Percentiles rank a stretch among this genome's conserved stretches.
Conservation (phyloP, 2,113 vertebrate species). For the Heterochromis multidens region DNA sequence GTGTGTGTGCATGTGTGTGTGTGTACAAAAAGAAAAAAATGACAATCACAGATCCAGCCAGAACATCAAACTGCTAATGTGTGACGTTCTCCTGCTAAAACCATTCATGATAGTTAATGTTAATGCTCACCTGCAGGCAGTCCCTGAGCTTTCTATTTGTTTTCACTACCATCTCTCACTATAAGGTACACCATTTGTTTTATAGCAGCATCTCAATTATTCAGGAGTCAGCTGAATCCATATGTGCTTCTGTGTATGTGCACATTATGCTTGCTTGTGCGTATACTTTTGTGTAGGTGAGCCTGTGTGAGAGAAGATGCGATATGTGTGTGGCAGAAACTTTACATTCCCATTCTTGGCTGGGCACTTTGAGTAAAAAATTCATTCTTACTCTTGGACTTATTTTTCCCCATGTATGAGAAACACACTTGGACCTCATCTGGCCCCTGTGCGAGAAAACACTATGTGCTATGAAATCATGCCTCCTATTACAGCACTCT, state of each 20-base stretch:
- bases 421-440: conserved; percentile 9
- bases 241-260: neutral
- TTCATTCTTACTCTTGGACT: neutral
- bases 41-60: conserved; percentile 22
- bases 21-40: neutral
- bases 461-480: neutral
- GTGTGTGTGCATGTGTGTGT: neutral
- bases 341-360: conserved; percentile 13
- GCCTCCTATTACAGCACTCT: conserved; percentile 4
- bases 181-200: conserved; percentile 47
- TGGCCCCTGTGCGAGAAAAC: conserved; percentile 20
- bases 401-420: conserved; percentile 6
- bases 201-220: conserved; percentile 73
- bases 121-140: conserved; percentile 50
- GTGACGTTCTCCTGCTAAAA: conserved; percentile 9
- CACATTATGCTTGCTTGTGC: neutral
- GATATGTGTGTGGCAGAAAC: neutral
- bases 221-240: conserved; percentile 49
- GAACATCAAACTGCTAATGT: neutral
- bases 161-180: conserved; percentile 10
- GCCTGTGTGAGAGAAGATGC: neutral
- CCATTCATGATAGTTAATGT: conserved; percentile 45
- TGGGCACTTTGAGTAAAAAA: conserved; percentile 11
- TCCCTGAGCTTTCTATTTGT: conserved; percentile 2
- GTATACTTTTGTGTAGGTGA: neutral